Evolutionary conservation across 2,888 invertebrate species (phyloP).

Genomic region (Caenorhabditis wallacei): DNA sequence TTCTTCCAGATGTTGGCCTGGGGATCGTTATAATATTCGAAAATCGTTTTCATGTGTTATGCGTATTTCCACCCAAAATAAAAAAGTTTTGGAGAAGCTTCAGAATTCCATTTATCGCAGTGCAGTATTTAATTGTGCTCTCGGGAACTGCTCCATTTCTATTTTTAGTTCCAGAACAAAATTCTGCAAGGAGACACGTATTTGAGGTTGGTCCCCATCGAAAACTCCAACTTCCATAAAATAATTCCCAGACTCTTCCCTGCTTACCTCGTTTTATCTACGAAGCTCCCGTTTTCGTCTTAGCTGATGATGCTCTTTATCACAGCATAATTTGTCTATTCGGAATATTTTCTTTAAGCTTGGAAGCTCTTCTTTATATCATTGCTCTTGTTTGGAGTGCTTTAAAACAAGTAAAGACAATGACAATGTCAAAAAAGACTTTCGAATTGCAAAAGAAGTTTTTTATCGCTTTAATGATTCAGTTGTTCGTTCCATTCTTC

Average conservation of each 20-base stretch:
- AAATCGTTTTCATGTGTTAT: conserved; percentile 8
- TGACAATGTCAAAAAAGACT: conserved; percentile 7
- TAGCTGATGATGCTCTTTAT: neutral
- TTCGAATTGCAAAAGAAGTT: conserved; percentile 23
- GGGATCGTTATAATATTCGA: neutral
- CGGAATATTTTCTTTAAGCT: neutral
- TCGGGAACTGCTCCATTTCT: neutral
- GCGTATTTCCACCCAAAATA: neutral
- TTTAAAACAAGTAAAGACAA: neutral
- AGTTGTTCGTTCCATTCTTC: neutral
- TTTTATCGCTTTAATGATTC: conserved; percentile 15
- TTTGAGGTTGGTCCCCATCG: neutral
- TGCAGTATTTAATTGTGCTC: neutral
- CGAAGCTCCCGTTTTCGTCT: neutral
- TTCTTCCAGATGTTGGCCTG: neutral
- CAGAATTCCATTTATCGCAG: neutral
- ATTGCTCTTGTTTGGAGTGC: neutral
- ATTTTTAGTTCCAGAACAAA: neutral
- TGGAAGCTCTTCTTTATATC: neutral
- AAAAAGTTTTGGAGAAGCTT: neutral
- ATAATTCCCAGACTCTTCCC: neutral
- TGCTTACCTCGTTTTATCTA: conserved; percentile 19
- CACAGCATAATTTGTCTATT: neutral
- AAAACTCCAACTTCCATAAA: neutral
- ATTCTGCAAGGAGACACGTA: neutral